Conservation (phyloP, 1,140 invertebrate genomes). For the Macrobrachium nipponense region DNA sequence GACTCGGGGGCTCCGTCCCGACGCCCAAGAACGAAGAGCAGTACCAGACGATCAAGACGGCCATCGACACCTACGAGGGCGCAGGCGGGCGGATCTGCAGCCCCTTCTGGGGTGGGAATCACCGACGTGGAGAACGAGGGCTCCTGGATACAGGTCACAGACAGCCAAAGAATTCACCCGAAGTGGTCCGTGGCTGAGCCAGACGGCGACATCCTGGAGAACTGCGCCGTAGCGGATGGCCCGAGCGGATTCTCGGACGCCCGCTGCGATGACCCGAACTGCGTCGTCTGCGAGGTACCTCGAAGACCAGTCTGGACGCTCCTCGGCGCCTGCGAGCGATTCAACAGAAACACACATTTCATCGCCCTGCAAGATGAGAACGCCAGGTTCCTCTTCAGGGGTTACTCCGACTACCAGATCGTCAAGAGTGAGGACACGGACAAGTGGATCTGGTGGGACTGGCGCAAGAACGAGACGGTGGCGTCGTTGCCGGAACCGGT, state of each 20-base stretch:
- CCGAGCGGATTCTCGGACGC: slow-evolving; percentile 36
- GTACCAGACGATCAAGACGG: slow-evolving; percentile 35
- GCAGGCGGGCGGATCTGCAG: slow-evolving; percentile 5
- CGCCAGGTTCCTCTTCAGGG: slow-evolving; percentile 50
- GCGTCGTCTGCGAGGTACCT: slow-evolving; percentile 52
- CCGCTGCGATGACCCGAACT: slow-evolving; percentile 51
- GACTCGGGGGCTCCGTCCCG: slow-evolving; percentile 49
- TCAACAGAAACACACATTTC: slow-evolving; percentile 55
- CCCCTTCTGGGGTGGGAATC: slow-evolving; percentile 56
- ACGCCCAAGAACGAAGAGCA: slow-evolving; percentile 40
- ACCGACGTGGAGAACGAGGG: slow-evolving; percentile 53
- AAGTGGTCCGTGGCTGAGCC: slow-evolving; percentile 53
- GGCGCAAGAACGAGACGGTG: slow-evolving; percentile 46
- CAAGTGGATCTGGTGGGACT: slow-evolving; percentile 57
- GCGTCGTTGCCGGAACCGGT: slow-evolving; percentile 40
- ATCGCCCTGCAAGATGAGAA: slow-evolving; percentile 43
- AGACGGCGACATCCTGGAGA: slow-evolving; percentile 53
- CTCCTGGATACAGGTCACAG: slow-evolving; percentile 38
- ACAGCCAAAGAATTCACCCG: slow-evolving; percentile 42
- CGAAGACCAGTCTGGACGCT: slow-evolving; percentile 51
- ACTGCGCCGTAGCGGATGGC: slow-evolving; percentile 55
- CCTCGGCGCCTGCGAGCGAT: slow-evolving; percentile 55
- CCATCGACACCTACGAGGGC: slow-evolving; percentile 16
- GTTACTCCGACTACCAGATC: slow-evolving; percentile 56
- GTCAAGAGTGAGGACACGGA: slow-evolving; percentile 28